Conservation (phyloP, 2,888 invertebrate species). For the Terebella lapidaria region DNA sequence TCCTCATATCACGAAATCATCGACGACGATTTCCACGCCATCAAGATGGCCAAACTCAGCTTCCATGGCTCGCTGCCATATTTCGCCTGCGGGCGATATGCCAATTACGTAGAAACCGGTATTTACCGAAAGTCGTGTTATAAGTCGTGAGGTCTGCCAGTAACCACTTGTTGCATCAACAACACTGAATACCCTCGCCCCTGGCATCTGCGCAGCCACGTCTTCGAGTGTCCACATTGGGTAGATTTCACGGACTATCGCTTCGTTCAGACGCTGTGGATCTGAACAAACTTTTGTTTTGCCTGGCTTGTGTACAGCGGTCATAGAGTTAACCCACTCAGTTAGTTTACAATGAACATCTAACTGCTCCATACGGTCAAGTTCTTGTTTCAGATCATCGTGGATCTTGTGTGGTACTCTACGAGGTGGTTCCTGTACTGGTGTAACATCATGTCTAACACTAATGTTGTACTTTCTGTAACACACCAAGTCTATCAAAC, state of each 20-base stretch:
- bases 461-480: too few relatives aligned
- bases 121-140: constrained; percentile 1
- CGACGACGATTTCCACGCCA: constrained; percentile 1
- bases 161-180: background rate
- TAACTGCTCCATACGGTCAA: too few relatives aligned
- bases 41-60: background rate
- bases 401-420: too few relatives aligned
- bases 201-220: background rate
- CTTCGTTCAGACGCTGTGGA: constrained; percentile 5
- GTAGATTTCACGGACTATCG: constrained; percentile 3
- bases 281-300: constrained; percentile 3
- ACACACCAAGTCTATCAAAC: too few relatives aligned
- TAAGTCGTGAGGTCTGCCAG: background rate
- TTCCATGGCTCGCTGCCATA: constrained; percentile 9
- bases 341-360: background rate
- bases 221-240: constrained; percentile 3
- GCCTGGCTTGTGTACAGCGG: background rate
- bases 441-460: too few relatives aligned
- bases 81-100: constrained; percentile 3
- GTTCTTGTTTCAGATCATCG: too few relatives aligned
- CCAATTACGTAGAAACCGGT: constrained; percentile 3
- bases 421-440: too few relatives aligned
- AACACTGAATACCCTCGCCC: constrained; percentile 1
- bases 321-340: background rate
- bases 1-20: constrained; percentile 2